A percentile compares a stretch with the other conserved stretches of the same genome.
These are phyloP conservation scores for Apteryx owenii DNA, from an alignment of 2,113 vertebrate genomes.

Conservation along the genomic window DNA sequence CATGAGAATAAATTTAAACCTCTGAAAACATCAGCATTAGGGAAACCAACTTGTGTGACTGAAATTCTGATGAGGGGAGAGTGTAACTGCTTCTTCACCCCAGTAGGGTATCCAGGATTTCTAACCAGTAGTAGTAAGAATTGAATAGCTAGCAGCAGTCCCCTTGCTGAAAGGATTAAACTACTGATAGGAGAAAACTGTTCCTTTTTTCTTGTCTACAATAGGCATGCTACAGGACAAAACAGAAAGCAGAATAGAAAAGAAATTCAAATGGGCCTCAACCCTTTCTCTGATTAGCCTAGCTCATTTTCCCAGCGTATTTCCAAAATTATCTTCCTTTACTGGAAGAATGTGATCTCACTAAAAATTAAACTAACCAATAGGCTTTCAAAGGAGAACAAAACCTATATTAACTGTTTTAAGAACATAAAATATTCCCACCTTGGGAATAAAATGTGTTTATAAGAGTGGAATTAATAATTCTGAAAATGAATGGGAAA, in stretches of 20 bases:
- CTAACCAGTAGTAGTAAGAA: not conserved
- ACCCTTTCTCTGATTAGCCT: not conserved
- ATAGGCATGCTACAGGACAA: not conserved
- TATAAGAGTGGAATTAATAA: not conserved
- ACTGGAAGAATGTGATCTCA: not conserved
- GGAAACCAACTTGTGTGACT: not conserved
- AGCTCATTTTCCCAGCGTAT: not conserved
- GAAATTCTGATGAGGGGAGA: not conserved
- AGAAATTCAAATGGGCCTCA: slow-evolving; percentile 1
- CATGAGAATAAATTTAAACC: not conserved
- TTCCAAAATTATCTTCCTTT: not conserved
- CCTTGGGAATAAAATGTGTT: not conserved
- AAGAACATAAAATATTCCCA: not conserved
- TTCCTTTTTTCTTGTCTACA: slow-evolving; percentile 25
- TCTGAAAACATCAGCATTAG: not conserved
- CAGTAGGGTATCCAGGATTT: not conserved
- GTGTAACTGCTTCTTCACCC: not conserved
- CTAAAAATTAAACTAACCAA: not conserved
- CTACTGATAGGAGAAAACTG: slow-evolving; percentile 25
- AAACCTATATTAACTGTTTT: not conserved
- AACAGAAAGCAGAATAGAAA: not conserved
- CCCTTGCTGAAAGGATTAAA: slow-evolving; percentile 32
- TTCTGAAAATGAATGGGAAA: not conserved
- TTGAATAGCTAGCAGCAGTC: slow-evolving; percentile 10
- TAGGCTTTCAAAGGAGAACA: not conserved